Evolutionary conservation across 2,888 invertebrate genomes (phyloP), one percentile per base, ranked within the genome.

Genomic region (Lymantria monacha): DNA sequence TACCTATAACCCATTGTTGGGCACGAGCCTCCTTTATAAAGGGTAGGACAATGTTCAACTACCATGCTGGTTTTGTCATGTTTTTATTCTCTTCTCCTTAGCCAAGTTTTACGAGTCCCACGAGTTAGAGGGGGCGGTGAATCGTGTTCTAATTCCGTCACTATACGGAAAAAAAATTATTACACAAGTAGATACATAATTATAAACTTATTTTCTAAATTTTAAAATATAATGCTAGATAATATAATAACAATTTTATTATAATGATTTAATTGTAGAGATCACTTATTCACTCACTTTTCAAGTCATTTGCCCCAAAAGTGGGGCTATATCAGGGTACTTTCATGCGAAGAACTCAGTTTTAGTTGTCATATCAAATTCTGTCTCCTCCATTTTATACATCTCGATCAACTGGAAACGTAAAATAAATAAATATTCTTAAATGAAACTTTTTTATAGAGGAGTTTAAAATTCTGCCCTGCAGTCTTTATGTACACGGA

Each of bases 321-420:
- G 64, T 0, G 85, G 84, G 75, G 89, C 90, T 56, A 90, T 80
- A 71, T 89, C 85, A 14, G 90, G 90, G 49, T 85, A 89, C 74
- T 89, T 93, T 95, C 94, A 97, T 90, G 96, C 97, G 91, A 96
- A 97, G 91, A 97, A 97, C 87, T 97, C 97, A 70, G 94, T 94
- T 91, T 97, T 97, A 79, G 95, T 95, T 73, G 96, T 95, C 92
- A 97, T 93, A 77, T 97, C 96, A 87, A 96, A 97, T 81, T 97
- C 97, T 66, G 96, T 93, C 81, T 97, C 97, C 85, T 97, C 97
- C 92, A 97, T 97, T 89, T 97, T 97, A 93, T 97, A 97, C 95
- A 97, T 95, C 83, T 97, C 97, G 84, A 97, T 95, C 77, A 97
- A 93, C 96, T 96, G 92, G 92, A 69, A 92, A 42, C 3, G 9